Evolutionary conservation across 1,140 invertebrate species (phyloP).

Genomic region (Cyphomyrmex costatus): DNA sequence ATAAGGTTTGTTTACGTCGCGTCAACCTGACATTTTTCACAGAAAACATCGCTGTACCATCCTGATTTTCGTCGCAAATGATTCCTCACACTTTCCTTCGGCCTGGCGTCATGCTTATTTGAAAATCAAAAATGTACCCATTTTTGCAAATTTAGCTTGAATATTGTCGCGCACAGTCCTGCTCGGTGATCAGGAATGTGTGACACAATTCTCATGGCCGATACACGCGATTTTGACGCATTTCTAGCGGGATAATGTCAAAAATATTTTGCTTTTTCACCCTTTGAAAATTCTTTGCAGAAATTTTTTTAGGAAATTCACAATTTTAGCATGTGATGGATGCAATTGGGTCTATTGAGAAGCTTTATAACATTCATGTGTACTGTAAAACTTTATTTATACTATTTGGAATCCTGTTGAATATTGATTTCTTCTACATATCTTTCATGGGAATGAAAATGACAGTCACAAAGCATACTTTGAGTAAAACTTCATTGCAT

Average conservation of each 20-base stretch:
- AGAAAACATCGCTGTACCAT: slow-evolving; percentile 88
- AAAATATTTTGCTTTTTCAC: slow-evolving; percentile 52
- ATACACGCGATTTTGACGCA: slow-evolving; percentile 43
- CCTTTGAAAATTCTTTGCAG: slow-evolving; percentile 10
- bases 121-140: slow-evolving; percentile 89
- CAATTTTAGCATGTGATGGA: slow-evolving; percentile 51
- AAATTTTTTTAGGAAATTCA: slow-evolving; percentile 63
- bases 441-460: slow-evolving; percentile 14
- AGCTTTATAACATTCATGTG: background rate
- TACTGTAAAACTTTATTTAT: background rate
- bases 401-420: background rate
- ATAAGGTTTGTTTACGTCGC: slow-evolving; percentile 89
- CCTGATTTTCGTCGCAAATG: slow-evolving; percentile 83
- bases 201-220: slow-evolving; percentile 8
- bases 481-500: background rate
- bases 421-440: slow-evolving; percentile 44
- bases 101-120: slow-evolving; percentile 83
- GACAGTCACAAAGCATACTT: background rate
- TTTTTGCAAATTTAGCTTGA: slow-evolving; percentile 91
- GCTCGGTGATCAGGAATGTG: slow-evolving; percentile 54
- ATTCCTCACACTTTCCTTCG: slow-evolving; percentile 86
- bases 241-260: slow-evolving; percentile 47
- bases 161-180: slow-evolving; percentile 83
- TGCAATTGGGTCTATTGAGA: slow-evolving; percentile 1
- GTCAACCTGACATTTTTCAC: slow-evolving; percentile 87